These are phyloP conservation scores for Onychostoma macrolepis DNA, from an alignment of 2,113 vertebrate species.

Conservation along the genomic window DNA sequence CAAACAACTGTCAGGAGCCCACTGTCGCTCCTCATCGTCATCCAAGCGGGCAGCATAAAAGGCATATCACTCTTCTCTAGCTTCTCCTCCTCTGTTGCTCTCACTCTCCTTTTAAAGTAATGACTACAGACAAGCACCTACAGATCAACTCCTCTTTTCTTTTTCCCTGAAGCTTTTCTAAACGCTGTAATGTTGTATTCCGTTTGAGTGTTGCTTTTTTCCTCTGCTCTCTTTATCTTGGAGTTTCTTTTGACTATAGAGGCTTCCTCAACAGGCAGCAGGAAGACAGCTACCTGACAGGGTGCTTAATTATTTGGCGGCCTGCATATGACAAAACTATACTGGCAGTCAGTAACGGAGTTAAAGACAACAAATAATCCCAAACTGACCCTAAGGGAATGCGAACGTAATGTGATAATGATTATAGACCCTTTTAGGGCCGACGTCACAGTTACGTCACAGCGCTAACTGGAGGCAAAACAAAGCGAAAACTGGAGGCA, in stretches of 20 bases:
- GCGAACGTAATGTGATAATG: background rate
- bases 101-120: conserved; percentile 73
- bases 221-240: conserved; percentile 64
- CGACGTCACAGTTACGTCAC: too few species aligned
- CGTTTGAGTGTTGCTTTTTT: conserved; percentile 71
- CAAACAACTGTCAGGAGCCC: conserved; percentile 47
- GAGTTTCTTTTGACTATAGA: conserved; percentile 68
- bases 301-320: conserved; percentile 65
- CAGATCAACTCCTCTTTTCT: conserved; percentile 71
- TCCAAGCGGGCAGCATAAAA: conserved; percentile 43
- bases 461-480: too few species aligned
- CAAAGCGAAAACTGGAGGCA: too few species aligned
- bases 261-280: conserved; percentile 24
- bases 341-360: conserved; percentile 16
- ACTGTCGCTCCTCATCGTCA: conserved; percentile 42
- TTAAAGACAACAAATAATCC: background rate
- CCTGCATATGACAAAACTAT: conserved; percentile 67
- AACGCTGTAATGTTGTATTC: conserved; percentile 69
- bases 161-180: conserved; percentile 67
- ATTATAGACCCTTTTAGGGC: too few species aligned
- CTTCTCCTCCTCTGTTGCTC: conserved; percentile 65
- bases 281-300: conserved; percentile 57
- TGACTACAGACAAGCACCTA: conserved; percentile 78
- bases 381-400: conserved; percentile 7
- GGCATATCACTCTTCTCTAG: conserved; percentile 38